A percentile compares a stretch with the other conserved stretches of the same genome.
Evolutionary conservation across 2,113 vertebrate genomes (phyloP).

Genomic region (Etia nguti): DNA sequence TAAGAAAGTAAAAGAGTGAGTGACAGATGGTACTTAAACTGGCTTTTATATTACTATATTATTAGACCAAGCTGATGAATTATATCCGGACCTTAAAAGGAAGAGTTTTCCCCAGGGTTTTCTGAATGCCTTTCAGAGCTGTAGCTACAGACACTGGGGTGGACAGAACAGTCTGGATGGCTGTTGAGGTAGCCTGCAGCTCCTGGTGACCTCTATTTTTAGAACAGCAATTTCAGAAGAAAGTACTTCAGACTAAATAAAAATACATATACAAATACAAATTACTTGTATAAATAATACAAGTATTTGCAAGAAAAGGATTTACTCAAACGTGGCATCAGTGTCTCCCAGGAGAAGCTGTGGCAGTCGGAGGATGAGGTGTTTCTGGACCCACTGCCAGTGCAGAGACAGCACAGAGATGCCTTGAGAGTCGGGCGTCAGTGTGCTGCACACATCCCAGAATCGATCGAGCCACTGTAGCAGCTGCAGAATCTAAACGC

Average conservation of each 20-base stretch:
- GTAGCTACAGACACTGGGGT: conserved; percentile 65
- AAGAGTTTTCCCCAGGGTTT: conserved; percentile 84
- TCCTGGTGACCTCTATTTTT: conserved; percentile 78
- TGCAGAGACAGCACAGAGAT: conserved; percentile 87
- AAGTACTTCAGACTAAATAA: background rate
- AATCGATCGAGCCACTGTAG: conserved; percentile 87
- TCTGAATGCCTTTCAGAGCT: conserved; percentile 86
- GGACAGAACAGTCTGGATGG: conserved; percentile 84
- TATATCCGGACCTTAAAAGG: conserved; percentile 87
- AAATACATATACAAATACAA: background rate
- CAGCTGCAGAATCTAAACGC: conserved; percentile 65
- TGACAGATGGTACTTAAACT: background rate
- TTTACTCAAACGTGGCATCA: conserved; percentile 78
- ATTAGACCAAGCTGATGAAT: background rate
- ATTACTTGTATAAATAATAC: background rate
- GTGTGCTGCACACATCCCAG: conserved; percentile 79
- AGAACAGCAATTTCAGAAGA: background rate
- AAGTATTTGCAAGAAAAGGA: background rate
- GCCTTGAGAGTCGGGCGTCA: conserved; percentile 77
- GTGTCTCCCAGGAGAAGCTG: conserved; percentile 78
- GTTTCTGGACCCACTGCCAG: conserved; percentile 96
- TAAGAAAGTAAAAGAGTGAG: background rate
- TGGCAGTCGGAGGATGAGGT: conserved; percentile 80
- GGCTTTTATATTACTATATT: background rate
- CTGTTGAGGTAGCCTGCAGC: conserved; percentile 79